Percentiles rank a stretch among this genome's conserved stretches.
phyloP scores from a whole-genome alignment of 2,888 invertebrate genomes.

The Metopia argyrocephala region DNA sequence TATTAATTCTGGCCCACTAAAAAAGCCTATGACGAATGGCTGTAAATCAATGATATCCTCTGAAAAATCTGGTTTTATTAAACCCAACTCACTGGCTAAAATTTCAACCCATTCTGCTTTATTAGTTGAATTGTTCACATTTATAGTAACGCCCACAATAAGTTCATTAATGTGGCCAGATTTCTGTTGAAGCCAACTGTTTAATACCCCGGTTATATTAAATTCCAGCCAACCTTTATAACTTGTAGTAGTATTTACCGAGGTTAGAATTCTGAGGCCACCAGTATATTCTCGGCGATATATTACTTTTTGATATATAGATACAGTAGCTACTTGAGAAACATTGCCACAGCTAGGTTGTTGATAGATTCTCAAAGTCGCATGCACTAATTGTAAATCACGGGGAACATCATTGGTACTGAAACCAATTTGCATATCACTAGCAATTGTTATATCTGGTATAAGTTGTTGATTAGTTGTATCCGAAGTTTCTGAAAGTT shows the following conservation, averaged over 20 bases:
- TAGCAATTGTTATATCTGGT: conserved; percentile 44
- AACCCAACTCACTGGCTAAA: conserved; percentile 85
- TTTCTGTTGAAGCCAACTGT: conserved; percentile 84
- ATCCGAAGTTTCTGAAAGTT: not conserved
- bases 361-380: conserved; percentile 90
- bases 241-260: conserved; percentile 85
- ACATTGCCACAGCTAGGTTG: conserved; percentile 66
- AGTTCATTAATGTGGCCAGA: conserved; percentile 66
- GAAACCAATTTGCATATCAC: conserved; percentile 80
- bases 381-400: conserved; percentile 87
- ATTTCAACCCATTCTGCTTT: conserved; percentile 80
- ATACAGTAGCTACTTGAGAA: conserved; percentile 68
- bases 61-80: conserved; percentile 79
- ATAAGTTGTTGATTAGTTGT: not conserved
- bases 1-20: conserved; percentile 84
- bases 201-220: conserved; percentile 87
- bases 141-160: conserved; percentile 68
- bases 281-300: conserved; percentile 68
- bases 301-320: conserved; percentile 69
- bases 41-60: conserved; percentile 84
- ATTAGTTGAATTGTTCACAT: conserved; percentile 76
- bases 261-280: conserved; percentile 83
- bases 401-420: conserved; percentile 92
- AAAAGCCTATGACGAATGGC: conserved; percentile 94
- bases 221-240: conserved; percentile 92